Evolutionary conservation across 2,797 vertebrate genomes (phyloP).

Genomic region (Eulemur mongoz): DNA sequence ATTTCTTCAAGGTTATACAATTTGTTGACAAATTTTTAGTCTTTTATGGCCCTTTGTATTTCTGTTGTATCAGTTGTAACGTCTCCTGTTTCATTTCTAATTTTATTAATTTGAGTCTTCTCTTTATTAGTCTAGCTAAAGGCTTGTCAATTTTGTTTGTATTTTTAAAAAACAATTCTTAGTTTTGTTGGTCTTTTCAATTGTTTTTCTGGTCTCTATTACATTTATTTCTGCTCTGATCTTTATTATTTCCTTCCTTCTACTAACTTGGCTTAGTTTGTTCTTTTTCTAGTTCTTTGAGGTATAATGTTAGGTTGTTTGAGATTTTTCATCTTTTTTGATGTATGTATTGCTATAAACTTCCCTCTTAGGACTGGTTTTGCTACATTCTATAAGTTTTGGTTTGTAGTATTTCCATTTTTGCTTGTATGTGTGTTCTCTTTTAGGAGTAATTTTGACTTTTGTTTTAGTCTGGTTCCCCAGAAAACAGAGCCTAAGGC

Average conservation of each 20-base stretch:
- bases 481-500: background rate
- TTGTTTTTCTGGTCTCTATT: background rate
- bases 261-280: background rate
- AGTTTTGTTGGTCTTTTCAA: background rate
- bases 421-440: background rate
- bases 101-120: too few relatives aligned
- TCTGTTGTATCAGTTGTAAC: too few relatives aligned
- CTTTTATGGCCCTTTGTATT: too few relatives aligned
- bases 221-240: background rate
- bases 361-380: background rate
- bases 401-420: background rate
- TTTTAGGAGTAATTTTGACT: background rate
- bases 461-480: background rate
- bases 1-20: too few relatives aligned
- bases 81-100: too few relatives aligned
- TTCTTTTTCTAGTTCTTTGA: background rate
- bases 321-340: background rate
- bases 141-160: too few relatives aligned
- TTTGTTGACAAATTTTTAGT: too few relatives aligned
- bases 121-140: too few relatives aligned
- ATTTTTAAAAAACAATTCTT: too few relatives aligned
- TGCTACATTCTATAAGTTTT: background rate
- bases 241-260: background rate
- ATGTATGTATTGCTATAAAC: background rate
- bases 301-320: background rate